Base-by-base conservation (phyloP, 2,113 vertebrate species). In the Pelobates fuscus region DNA sequence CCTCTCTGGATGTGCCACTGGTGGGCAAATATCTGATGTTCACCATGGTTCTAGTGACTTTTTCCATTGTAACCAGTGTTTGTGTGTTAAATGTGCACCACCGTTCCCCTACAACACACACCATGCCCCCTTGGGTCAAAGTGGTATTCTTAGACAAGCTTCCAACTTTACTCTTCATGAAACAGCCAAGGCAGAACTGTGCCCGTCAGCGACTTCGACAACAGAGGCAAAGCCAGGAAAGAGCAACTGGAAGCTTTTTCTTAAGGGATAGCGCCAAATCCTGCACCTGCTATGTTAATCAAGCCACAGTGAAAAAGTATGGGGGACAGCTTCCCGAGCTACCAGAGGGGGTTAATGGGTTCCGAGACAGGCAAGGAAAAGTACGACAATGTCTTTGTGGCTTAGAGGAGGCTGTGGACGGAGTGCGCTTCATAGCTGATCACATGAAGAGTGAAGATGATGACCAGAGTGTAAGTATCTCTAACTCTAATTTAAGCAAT, bases 21-120 rank as follows among this genome's bases (percentile, higher is more conserved):
- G 95, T 98, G 63, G 96, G 96, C 78, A 98, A 98, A 81, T 98
- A 98, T 81, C 89, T 98, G 65, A 98, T 98, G 96, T 98, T 98
- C 92, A 98, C 96, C 82, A 98, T 98, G 96, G 95, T 98, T 30
- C 89, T 98, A 54, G 96, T 98, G 71, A 98, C 96, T 69, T 98
- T 98, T 88, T 98, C 95, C 78, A 98, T 98, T 0, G 94, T 98
- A 80, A 98, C 95, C 78, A 97, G 95, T 0, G 96, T 98, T 74
- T 98, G 96, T 0, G 96, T 98, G 70, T 92, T 98, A 78, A 98
- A 98, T 0, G 95, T 98, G 26, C 96, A 98, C 85, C 96, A 98
- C 83, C 94, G 95, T 77, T 98, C 96, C 0, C 96, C 96, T 66
- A 97, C 94, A 84, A 98, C 96, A 0, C 96, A 98, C 91, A 97